Conservation (phyloP, 2,888 invertebrate species). For the Morinoia aosen region DNA sequence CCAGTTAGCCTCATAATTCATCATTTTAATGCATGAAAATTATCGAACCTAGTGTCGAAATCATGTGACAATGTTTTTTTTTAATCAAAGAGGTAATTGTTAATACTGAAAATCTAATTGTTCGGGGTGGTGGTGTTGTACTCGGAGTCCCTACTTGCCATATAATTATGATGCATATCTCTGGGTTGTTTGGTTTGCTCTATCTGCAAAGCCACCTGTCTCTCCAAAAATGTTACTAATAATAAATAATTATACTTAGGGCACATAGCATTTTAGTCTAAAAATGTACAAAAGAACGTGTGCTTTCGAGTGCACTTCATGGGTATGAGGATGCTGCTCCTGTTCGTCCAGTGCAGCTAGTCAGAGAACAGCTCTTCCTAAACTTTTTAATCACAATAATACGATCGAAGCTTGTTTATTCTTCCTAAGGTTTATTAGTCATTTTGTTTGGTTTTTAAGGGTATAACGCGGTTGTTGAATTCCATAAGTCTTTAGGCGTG, state of each 20-base stretch:
- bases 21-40: neutral
- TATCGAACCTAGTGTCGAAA: neutral
- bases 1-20: neutral
- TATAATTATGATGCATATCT: slow-evolving; percentile 46
- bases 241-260: slow-evolving; percentile 40
- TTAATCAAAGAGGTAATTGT: neutral
- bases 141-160: slow-evolving; percentile 31
- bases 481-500: slow-evolving; percentile 1
- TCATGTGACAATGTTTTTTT: neutral
- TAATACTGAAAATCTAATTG: neutral
- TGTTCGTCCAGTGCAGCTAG: slow-evolving; percentile 50
- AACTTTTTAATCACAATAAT: slow-evolving; percentile 39
- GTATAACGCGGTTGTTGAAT: slow-evolving; percentile 7
- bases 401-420: slow-evolving; percentile 37
- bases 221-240: slow-evolving; percentile 44
- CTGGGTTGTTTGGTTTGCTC: slow-evolving; percentile 36
- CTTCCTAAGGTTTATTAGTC: slow-evolving; percentile 27
- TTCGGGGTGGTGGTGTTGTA: neutral
- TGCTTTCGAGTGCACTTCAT: slow-evolving; percentile 14
- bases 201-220: slow-evolving; percentile 38
- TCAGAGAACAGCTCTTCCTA: slow-evolving; percentile 48
- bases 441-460: slow-evolving; percentile 26
- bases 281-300: slow-evolving; percentile 33
- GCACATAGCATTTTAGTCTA: slow-evolving; percentile 44
- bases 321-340: slow-evolving; percentile 42